These are phyloP conservation scores for Copsychus sechellarum DNA, from an alignment of 2,113 vertebrate species.

Conservation along the genomic window DNA sequence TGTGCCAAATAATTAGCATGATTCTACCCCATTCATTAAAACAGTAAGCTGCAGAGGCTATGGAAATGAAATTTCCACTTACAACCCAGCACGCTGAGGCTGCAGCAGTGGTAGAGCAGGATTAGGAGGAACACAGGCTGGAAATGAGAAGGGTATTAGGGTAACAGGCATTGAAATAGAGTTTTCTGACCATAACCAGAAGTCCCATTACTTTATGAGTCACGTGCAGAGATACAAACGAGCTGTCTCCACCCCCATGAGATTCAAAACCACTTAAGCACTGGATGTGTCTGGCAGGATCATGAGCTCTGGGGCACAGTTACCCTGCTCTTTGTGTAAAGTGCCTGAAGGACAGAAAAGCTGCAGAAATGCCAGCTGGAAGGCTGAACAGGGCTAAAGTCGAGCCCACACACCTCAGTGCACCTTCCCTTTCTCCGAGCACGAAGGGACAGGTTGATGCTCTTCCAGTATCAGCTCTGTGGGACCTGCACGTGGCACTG, in stretches of 20 bases:
- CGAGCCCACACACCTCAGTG: accelerated
- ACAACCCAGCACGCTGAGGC: not conserved
- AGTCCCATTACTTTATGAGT: not conserved
- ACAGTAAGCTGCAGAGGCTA: not conserved
- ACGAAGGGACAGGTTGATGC: accelerated
- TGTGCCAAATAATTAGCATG: not conserved
- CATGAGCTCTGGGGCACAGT: not conserved
- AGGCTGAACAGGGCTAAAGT: not conserved
- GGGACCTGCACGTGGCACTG: not conserved
- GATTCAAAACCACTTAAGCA: not conserved
- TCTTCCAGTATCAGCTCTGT: not conserved
- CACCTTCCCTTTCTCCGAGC: not conserved
- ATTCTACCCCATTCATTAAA: not conserved
- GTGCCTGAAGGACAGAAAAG: slow-evolving; percentile 14
- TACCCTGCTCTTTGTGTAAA: not conserved
- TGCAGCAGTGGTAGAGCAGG: not conserved
- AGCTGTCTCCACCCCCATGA: not conserved
- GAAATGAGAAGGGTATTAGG: not conserved
- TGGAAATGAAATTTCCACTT: not conserved
- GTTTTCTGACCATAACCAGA: not conserved
- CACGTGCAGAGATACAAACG: not conserved
- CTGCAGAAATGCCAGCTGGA: not conserved
- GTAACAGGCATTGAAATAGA: not conserved
- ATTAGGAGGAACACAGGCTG: not conserved
- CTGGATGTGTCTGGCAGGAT: not conserved